Evolutionary conservation across 2,888 invertebrate genomes (phyloP).

Genomic region (Melinaea menophilus): DNA sequence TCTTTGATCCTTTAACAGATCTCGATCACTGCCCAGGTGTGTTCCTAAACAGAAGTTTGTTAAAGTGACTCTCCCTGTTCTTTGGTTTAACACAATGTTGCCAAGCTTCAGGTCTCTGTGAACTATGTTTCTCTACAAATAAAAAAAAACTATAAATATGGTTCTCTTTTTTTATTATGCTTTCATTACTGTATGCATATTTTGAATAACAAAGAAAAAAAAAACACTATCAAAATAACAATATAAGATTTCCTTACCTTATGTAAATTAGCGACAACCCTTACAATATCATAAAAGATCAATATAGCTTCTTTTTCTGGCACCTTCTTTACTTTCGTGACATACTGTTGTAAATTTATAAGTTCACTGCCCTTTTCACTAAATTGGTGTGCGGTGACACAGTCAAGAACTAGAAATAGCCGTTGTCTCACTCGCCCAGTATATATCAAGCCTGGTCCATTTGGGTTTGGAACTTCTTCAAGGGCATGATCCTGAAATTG

Average conservation of each 20-base stretch:
- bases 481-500: constrained; percentile 81
- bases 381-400: constrained; percentile 83
- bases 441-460: constrained; percentile 71
- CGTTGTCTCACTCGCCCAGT: constrained; percentile 78
- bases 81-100: constrained; percentile 85
- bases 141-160: constrained; percentile 8
- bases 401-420: constrained; percentile 85
- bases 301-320: constrained; percentile 84
- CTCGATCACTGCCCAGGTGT: constrained; percentile 84
- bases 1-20: constrained; percentile 84
- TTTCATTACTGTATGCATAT: neutral
- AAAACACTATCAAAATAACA: neutral
- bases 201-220: too few species aligned
- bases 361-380: constrained; percentile 76
- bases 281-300: constrained; percentile 85
- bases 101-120: constrained; percentile 88
- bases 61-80: constrained; percentile 80
- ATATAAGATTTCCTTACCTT: constrained; percentile 67
- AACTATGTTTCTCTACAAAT: constrained; percentile 83
- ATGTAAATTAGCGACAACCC: constrained; percentile 85
- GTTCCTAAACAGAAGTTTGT: constrained; percentile 89
- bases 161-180: too few species aligned
- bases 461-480: constrained; percentile 78
- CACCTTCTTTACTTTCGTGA: constrained; percentile 86
- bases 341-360: constrained; percentile 85